These are phyloP conservation scores for Rosalia funebris DNA, from an alignment of 2,888 invertebrate genomes.

Conservation along the genomic window DNA sequence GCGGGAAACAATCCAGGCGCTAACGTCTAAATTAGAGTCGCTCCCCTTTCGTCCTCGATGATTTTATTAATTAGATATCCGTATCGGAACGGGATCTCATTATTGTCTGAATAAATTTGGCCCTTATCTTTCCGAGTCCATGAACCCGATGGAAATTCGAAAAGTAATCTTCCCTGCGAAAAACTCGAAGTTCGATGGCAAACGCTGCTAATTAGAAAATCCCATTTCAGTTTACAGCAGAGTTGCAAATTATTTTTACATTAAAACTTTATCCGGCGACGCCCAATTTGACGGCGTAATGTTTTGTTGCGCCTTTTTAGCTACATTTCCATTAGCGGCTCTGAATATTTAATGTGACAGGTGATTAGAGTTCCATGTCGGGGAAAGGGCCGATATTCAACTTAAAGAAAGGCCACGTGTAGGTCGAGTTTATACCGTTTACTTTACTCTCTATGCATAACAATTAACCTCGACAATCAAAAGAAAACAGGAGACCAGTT, in stretches of 20 bases:
- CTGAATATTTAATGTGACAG: background rate
- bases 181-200: conserved; percentile 10
- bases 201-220: conserved; percentile 27
- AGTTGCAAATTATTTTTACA: conserved; percentile 24
- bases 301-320: conserved; percentile 5
- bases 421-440: too few relatives aligned
- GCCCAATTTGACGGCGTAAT: conserved; percentile 16
- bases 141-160: conserved; percentile 8
- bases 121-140: conserved; percentile 15
- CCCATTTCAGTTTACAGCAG: conserved; percentile 25
- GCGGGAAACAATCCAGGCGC: conserved; percentile 1
- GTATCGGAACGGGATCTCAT: conserved; percentile 18
- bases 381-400: too few relatives aligned
- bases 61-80: conserved; percentile 14
- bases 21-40: conserved; percentile 1
- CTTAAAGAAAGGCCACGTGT: too few relatives aligned
- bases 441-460: too few relatives aligned
- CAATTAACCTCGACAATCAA: too few relatives aligned
- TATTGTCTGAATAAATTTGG: conserved; percentile 20
- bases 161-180: conserved; percentile 12
- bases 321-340: background rate
- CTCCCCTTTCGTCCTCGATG: background rate
- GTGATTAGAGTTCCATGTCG: background rate
- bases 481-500: too few relatives aligned
- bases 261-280: conserved; percentile 13